Evolutionary conservation across 1,140 invertebrate species (phyloP), one percentile per base, ranked within the genome.

Genomic region (Orchestia grillus): DNA sequence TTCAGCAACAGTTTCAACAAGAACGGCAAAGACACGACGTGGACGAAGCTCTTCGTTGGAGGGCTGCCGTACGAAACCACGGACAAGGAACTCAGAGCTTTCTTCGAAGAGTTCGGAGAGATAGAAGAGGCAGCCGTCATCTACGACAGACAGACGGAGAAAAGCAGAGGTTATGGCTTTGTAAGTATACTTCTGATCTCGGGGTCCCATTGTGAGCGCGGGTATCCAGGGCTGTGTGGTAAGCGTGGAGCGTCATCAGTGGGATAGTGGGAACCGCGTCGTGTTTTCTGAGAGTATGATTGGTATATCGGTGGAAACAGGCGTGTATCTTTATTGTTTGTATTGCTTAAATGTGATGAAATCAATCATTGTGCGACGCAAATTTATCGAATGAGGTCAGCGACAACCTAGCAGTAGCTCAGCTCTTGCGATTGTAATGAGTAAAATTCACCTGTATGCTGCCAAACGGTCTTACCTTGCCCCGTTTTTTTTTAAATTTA

Each of bases 71-170:
- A 99, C 97, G 99, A 99, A 98, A 99, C 99, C 0, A 99, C 99
- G 8, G 99, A 99, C 97, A 99, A 99, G 97, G 99, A 98, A 96
- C 98, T 99, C 57, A 98, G 99, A 97, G 99, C 99, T 97, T 99
- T 99, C 97, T 99, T 99, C 97, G 98, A 99, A 96, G 98, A 99
- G 95, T 99, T 99, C 97, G 99, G 99, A 16, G 99, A 99, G 97
- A 99, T 99, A 97, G 99, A 99, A 97, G 99, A 99, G 97, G 99
- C 99, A 1, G 99, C 99, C 77, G 99, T 99, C 97, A 99, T 99
- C 97, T 99, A 99, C 0, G 99, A 99, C 97, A 98, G 99, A 97
- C 99, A 99, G 97, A 99, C 99, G 19, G 99, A 99, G 96, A 99
- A 99, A 98, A 99, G 99, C 97, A 98, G 99, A 97, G 99, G 99